These are phyloP conservation scores for Diadema setosum DNA, from an alignment of 35 echinoderm and acorn worm species.

Conservation along the genomic window DNA sequence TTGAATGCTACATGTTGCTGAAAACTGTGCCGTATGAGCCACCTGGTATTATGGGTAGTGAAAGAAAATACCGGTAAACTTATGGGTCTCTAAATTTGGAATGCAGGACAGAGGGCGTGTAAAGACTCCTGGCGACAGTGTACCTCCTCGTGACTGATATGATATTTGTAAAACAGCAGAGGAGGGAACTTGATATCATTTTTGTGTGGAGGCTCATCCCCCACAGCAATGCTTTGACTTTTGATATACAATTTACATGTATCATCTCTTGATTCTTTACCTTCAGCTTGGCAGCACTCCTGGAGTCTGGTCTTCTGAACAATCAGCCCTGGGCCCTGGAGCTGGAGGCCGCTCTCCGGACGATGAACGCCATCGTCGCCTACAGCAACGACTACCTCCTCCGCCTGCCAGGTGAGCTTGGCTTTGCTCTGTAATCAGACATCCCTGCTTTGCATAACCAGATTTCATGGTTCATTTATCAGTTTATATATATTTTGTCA, in stretches of 20 bases:
- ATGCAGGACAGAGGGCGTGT: no score
- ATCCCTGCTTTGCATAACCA: no score
- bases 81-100: no score
- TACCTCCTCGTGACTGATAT: no score
- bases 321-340: slow-evolving; percentile 25
- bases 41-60: no score
- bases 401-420: slow-evolving; percentile 47
- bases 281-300: not conserved
- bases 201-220: not conserved
- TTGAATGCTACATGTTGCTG: no score
- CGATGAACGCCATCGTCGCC: not conserved
- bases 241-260: not conserved
- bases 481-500: no score
- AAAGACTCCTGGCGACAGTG: no score
- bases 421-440: no score
- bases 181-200: not conserved
- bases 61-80: no score
- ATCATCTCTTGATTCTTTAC: not conserved
- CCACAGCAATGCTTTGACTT: not conserved
- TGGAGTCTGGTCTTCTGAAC: not conserved
- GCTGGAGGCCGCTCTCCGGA: not conserved
- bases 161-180: not conserved
- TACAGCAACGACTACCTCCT: slow-evolving; percentile 52
- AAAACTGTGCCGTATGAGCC: no score
- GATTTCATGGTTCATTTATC: no score